Base-by-base conservation (phyloP, 2,888 invertebrate genomes). In the Apamea monoglypha region DNA sequence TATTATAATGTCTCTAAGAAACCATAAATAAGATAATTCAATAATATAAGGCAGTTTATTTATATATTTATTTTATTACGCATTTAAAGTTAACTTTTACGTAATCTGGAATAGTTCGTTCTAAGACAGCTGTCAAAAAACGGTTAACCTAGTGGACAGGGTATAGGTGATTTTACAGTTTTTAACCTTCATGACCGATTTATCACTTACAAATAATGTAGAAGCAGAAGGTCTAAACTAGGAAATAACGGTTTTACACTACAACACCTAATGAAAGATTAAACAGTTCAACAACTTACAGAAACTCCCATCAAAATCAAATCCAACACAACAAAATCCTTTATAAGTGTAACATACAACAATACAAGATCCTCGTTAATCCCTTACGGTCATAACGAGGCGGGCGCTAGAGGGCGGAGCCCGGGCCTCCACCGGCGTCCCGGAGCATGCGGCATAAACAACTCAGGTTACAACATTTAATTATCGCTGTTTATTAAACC, bases 401-500 rank as follows among this genome's bases (percentile, higher is more conserved):
- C 91, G 92, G 92, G 94, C 94, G 93, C 93, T 90, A 88, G 86
- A 91, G 93, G 95, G 95, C 94, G 94, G 94, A 89, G 91, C 91
- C 88, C 92, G 90, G 90, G 92, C 92, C 91, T 93, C 92, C 93
- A 91, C 90, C 92, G 90, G 89, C 87, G 77, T 88, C 88, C 84
- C 88, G 90, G 10, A 69, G 76, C 76, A 75, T 78, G 75, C 75
- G n/a, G 92, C 95, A 96, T 96, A 96, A 96, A 96, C 96, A 95
- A 96, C 95, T 96, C 96, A 92, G 92, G 91, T 80, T 93, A 95
- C 96, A 96, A 95, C 96, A 96, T 97, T 97, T 96, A 96, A 96
- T 96, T 96, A 97, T 95, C 95, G 93, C 94, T 94, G 94, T 96
- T 96, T 95, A 96, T 96, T 96, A 96, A 96, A 95, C 93, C 94